Percentiles rank a stretch among this genome's conserved stretches.
Conservation (phyloP, 2,888 invertebrate genomes). For the Drosophila anceps region DNA sequence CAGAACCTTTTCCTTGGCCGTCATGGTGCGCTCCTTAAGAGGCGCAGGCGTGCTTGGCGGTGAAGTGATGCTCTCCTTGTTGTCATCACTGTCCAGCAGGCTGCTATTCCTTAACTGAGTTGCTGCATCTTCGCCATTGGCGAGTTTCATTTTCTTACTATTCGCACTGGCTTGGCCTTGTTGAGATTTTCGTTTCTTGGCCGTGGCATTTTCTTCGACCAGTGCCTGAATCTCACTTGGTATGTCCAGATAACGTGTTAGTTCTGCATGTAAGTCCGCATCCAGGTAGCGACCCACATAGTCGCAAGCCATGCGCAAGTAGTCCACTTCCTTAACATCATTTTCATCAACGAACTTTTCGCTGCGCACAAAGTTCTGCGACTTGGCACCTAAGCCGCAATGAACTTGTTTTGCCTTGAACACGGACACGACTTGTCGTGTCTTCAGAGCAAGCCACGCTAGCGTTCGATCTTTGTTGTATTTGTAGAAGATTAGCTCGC, state of each 20-base stretch:
- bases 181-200: constrained; percentile 87
- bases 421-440: constrained; percentile 87
- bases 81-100: constrained; percentile 64
- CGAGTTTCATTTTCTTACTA: constrained; percentile 85
- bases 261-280: constrained; percentile 88
- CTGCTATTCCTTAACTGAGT: constrained; percentile 84
- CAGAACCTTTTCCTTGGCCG: constrained; percentile 90
- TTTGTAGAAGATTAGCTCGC: constrained; percentile 91
- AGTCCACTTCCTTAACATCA: constrained; percentile 75
- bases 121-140: constrained; percentile 63
- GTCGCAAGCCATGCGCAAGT: constrained; percentile 88
- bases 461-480: constrained; percentile 92
- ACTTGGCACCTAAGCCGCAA: constrained; percentile 90
- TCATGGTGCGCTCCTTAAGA: constrained; percentile 85
- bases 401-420: constrained; percentile 86
- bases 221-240: constrained; percentile 72
- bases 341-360: constrained; percentile 86
- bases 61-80: constrained; percentile 27
- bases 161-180: constrained; percentile 75
- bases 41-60: constrained; percentile 48
- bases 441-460: constrained; percentile 91
- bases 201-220: constrained; percentile 86
- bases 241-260: constrained; percentile 88
- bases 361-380: constrained; percentile 91
- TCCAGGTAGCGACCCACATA: constrained; percentile 92